Conservation (phyloP, 2,888 invertebrate species). For the Galerucella calmariensis region DNA sequence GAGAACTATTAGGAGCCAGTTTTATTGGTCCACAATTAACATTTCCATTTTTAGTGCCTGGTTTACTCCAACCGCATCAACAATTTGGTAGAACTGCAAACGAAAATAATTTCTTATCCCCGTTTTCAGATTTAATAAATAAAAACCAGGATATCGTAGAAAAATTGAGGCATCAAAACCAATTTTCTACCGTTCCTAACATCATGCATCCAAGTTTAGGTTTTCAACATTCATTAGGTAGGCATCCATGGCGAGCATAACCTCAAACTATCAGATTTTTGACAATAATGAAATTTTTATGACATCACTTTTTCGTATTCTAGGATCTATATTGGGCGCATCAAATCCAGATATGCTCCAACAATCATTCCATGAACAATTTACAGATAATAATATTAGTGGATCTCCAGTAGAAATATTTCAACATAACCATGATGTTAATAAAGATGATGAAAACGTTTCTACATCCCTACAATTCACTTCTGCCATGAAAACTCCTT, state of each 20-base stretch:
- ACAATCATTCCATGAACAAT: constrained; percentile 9
- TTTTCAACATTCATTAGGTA: not conserved
- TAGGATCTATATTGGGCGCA: constrained; percentile 1
- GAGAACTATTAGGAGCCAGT: not conserved
- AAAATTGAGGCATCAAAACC: not conserved
- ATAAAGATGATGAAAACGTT: constrained; percentile 27
- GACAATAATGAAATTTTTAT: too few species aligned
- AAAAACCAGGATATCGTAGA: not conserved
- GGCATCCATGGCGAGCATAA: not conserved
- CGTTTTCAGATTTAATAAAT: not conserved
- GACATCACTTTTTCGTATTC: not conserved
- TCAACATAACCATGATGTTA: not conserved
- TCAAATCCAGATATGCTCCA: not conserved
- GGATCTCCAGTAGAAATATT: not conserved
- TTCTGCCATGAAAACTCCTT: constrained; percentile 46
- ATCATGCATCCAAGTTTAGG: not conserved
- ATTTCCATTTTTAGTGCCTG: not conserved
- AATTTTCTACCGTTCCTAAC: not conserved
- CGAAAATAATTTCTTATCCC: not conserved
- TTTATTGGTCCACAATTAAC: not conserved
- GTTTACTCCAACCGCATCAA: not conserved
- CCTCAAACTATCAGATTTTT: too few species aligned
- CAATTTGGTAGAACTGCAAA: not conserved
- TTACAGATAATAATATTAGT: not conserved
- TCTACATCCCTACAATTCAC: constrained; percentile 39